These are phyloP conservation scores for Ctenopoma kingsleyae DNA, from an alignment of 2,797 vertebrate genomes.

Conservation along the genomic window DNA sequence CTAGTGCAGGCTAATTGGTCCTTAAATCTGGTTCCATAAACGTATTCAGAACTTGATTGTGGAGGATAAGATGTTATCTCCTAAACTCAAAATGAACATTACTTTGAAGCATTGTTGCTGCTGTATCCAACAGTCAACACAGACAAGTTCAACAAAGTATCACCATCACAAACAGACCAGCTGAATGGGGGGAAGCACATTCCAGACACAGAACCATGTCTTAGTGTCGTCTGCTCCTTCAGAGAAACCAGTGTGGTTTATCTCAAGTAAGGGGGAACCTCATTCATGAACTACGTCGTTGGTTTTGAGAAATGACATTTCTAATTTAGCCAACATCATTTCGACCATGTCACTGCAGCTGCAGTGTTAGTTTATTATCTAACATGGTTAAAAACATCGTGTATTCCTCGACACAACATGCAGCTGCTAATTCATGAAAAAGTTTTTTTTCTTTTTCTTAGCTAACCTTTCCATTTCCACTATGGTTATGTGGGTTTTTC, in stretches of 20 bases:
- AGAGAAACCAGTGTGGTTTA: neutral
- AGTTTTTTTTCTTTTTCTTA: conserved; percentile 4
- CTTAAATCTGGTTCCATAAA: too few relatives aligned
- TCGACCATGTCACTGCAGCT: neutral
- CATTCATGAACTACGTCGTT: neutral
- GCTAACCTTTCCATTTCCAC: conserved; percentile 20
- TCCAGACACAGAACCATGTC: neutral
- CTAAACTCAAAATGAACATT: neutral
- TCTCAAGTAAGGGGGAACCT: too few relatives aligned
- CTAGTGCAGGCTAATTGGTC: too few relatives aligned
- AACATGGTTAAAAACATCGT: neutral
- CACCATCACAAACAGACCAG: conserved; percentile 1
- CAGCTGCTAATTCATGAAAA: neutral
- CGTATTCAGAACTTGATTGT: too few relatives aligned
- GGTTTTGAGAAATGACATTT: neutral
- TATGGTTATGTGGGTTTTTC: neutral
- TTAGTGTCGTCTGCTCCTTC: neutral
- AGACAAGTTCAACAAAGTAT: conserved; percentile 7
- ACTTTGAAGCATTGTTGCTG: neutral
- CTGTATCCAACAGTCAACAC: neutral
- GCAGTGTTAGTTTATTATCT: neutral
- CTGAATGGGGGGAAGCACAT: conserved; percentile 5
- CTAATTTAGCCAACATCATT: neutral
- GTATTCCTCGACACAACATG: neutral
- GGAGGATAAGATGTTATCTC: neutral